These are phyloP conservation scores for Oeneis ivallda DNA, from an alignment of 2,888 invertebrate species.

Conservation along the genomic window DNA sequence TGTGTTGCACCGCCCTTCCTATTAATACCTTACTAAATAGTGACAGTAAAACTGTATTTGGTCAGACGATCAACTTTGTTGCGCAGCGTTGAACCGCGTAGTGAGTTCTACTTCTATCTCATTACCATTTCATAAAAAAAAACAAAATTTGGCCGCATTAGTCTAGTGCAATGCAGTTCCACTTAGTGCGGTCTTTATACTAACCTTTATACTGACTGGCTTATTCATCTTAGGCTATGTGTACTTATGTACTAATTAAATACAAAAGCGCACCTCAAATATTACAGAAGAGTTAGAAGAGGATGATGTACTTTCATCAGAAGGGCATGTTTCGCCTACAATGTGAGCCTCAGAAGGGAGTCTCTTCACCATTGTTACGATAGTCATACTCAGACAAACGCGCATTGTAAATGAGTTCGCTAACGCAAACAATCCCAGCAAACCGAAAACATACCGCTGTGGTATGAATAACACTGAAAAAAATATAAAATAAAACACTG, in stretches of 20 bases:
- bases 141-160: too few relatives aligned
- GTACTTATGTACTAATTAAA: background rate
- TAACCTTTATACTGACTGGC: too few relatives aligned
- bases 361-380: slow-evolving; percentile 84
- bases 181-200: too few relatives aligned
- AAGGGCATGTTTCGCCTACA: slow-evolving; percentile 78
- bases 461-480: slow-evolving; percentile 82
- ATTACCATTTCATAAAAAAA: too few relatives aligned
- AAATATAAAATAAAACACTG: too few relatives aligned
- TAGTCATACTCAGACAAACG: slow-evolving; percentile 86
- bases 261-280: slow-evolving; percentile 44
- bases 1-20: too few relatives aligned
- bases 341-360: slow-evolving; percentile 58
- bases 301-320: slow-evolving; percentile 42
- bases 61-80: too few relatives aligned
- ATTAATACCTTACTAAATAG: too few relatives aligned
- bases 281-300: slow-evolving; percentile 41
- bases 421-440: slow-evolving; percentile 86
- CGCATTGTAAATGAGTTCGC: slow-evolving; percentile 88
- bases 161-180: too few relatives aligned
- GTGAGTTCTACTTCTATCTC: too few relatives aligned
- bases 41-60: too few relatives aligned
- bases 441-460: slow-evolving; percentile 85
- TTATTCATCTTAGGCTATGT: background rate
- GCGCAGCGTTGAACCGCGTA: too few relatives aligned